phyloP scores from a whole-genome alignment of 2,113 vertebrate species.

The Anarrhichthys ocellatus region DNA sequence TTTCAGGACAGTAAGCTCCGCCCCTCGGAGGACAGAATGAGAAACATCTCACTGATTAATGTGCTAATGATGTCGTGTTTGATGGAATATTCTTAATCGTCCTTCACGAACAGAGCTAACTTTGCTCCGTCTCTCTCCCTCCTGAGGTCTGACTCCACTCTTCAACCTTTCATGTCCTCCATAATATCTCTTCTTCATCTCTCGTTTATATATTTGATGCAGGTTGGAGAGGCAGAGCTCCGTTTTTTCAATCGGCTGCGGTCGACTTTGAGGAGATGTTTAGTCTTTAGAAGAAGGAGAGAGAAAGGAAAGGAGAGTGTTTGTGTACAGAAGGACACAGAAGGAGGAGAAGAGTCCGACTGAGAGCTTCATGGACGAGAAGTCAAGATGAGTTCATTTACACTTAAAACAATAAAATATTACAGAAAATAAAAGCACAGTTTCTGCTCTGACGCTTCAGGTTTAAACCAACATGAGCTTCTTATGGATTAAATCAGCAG shows the following conservation, averaged over 20 bases:
- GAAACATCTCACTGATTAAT: neutral
- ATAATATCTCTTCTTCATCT: constrained; percentile 54
- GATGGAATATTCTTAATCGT: constrained; percentile 45
- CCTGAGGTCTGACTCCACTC: constrained; percentile 43
- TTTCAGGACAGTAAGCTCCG: constrained; percentile 20
- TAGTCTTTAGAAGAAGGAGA: constrained; percentile 40
- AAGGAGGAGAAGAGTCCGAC: too few species aligned
- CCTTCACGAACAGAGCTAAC: constrained; percentile 62
- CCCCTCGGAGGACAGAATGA: too few species aligned
- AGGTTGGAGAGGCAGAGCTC: constrained; percentile 36
- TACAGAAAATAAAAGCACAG: too few species aligned
- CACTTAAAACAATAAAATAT: too few species aligned
- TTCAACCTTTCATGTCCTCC: constrained; percentile 48
- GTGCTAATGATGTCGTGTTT: constrained; percentile 37
- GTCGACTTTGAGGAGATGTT: constrained; percentile 42
- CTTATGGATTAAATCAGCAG: too few species aligned
- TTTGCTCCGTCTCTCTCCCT: constrained; percentile 37
- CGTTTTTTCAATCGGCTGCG: neutral
- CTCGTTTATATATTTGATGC: constrained; percentile 49
- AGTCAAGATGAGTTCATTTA: too few species aligned
- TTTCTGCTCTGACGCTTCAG: too few species aligned
- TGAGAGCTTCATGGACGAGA: too few species aligned
- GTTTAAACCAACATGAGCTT: too few species aligned
- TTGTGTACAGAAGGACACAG: too few species aligned
- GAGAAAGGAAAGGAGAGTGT: too few species aligned